Evolutionary conservation across 2,797 vertebrate genomes (phyloP).

Genomic region (Scomberomorus guttatus): DNA sequence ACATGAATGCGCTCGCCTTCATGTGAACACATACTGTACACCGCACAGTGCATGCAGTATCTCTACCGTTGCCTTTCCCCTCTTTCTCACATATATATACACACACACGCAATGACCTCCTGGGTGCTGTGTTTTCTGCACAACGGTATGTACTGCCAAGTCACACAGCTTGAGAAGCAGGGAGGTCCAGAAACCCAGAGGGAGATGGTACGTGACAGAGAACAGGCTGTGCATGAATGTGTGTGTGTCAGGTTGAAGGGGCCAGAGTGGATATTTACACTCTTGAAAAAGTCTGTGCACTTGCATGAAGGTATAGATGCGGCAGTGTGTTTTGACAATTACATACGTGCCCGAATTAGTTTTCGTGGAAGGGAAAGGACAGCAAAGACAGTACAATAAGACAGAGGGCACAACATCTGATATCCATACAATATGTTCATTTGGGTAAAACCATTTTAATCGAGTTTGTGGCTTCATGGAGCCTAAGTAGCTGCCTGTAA

Average conservation of each 20-base stretch:
- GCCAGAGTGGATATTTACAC: constrained; percentile 36
- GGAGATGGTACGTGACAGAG: constrained; percentile 85
- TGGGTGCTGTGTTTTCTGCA: constrained; percentile 69
- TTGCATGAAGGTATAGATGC: constrained; percentile 23
- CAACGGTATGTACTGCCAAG: constrained; percentile 80
- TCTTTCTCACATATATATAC: constrained; percentile 52
- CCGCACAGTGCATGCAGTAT: constrained; percentile 33
- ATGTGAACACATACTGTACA: constrained; percentile 37
- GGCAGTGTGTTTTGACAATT: constrained; percentile 37
- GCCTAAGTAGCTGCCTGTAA: constrained; percentile 58
- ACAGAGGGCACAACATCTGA: constrained; percentile 72
- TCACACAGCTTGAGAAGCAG: constrained; percentile 83
- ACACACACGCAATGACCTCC: constrained; percentile 67
- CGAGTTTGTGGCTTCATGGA: constrained; percentile 60
- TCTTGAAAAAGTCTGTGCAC: constrained; percentile 14
- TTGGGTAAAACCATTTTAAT: constrained; percentile 65
- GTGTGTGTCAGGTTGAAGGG: constrained; percentile 45
- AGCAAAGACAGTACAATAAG: constrained; percentile 18
- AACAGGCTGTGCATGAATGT: constrained; percentile 65
- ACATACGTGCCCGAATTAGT: constrained; percentile 11
- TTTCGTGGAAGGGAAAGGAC: constrained; percentile 13
- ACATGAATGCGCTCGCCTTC: constrained; percentile 20
- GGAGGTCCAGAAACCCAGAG: constrained; percentile 82
- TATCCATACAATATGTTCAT: constrained; percentile 61
- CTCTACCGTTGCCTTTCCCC: constrained; percentile 27